Percentiles rank a stretch among this genome's conserved stretches.
Evolutionary conservation across 1,140 invertebrate genomes (phyloP).

Genomic region (Panulirus ornatus): DNA sequence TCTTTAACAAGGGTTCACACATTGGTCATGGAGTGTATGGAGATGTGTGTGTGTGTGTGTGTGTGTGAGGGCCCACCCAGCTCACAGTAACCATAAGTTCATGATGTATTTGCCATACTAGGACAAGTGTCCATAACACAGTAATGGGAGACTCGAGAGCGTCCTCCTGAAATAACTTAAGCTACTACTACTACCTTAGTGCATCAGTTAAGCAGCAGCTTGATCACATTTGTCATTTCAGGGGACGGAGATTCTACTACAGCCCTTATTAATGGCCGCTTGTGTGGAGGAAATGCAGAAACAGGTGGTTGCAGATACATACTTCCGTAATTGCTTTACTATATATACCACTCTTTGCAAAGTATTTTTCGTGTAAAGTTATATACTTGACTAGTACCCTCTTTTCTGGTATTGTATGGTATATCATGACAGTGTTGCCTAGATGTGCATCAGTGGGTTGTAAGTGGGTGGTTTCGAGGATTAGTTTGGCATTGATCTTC

Average conservation of each 20-base stretch:
- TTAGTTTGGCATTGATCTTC: too few species aligned
- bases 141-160: too few species aligned
- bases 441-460: neutral
- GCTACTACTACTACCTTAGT: too few species aligned
- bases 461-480: neutral
- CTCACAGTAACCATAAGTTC: too few species aligned
- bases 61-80: too few species aligned
- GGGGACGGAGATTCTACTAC: constrained; percentile 59
- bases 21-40: too few species aligned
- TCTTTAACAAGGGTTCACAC: too few species aligned
- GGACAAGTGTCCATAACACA: too few species aligned
- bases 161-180: too few species aligned
- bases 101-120: too few species aligned
- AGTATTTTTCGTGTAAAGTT: neutral
- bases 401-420: constrained; percentile 9
- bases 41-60: too few species aligned
- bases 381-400: neutral
- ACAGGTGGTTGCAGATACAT: constrained; percentile 14
- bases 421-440: neutral
- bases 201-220: constrained; percentile 10
- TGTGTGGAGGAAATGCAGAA: neutral
- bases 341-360: neutral
- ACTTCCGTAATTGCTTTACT: constrained; percentile 16
- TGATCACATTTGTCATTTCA: constrained; percentile 59
- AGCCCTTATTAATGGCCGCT: constrained; percentile 46